Conservation (phyloP, 2,888 invertebrate genomes). For the Dusona sp. region DNA sequence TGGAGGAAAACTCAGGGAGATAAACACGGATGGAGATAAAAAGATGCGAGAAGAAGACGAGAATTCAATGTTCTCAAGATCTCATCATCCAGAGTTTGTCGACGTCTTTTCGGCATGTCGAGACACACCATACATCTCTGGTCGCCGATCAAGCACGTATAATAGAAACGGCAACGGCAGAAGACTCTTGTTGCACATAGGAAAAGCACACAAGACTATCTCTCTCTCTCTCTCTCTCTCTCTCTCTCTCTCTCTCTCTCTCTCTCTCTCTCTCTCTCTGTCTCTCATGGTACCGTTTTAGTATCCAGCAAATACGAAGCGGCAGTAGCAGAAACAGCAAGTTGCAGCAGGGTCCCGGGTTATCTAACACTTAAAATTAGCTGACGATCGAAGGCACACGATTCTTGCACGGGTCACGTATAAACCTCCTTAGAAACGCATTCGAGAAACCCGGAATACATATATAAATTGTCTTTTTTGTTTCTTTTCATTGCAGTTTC, state of each 20-base stretch:
- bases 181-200: constrained; percentile 29
- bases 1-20: constrained; percentile 23
- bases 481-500: constrained; percentile 24
- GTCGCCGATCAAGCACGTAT: constrained; percentile 28
- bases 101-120: constrained; percentile 36
- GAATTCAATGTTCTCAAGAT: constrained; percentile 40
- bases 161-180: constrained; percentile 17
- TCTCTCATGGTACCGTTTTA: constrained; percentile 68
- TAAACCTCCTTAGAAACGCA: constrained; percentile 28
- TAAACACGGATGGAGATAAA: constrained; percentile 14
- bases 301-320: constrained; percentile 67
- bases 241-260: constrained; percentile 43
- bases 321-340: constrained; percentile 38
- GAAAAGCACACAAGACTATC: constrained; percentile 29
- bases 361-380: constrained; percentile 85
- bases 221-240: background rate
- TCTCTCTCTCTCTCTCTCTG: constrained; percentile 45
- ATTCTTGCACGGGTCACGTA: constrained; percentile 67
- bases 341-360: constrained; percentile 73
- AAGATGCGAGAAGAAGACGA: background rate
- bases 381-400: constrained; percentile 74
- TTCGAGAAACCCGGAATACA: constrained; percentile 34
- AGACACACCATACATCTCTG: constrained; percentile 35
- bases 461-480: background rate
- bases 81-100: constrained; percentile 52